Percentiles rank a stretch among this genome's conserved stretches.
Conservation (phyloP, 1,140 invertebrate genomes). For the Apis dorsata region DNA sequence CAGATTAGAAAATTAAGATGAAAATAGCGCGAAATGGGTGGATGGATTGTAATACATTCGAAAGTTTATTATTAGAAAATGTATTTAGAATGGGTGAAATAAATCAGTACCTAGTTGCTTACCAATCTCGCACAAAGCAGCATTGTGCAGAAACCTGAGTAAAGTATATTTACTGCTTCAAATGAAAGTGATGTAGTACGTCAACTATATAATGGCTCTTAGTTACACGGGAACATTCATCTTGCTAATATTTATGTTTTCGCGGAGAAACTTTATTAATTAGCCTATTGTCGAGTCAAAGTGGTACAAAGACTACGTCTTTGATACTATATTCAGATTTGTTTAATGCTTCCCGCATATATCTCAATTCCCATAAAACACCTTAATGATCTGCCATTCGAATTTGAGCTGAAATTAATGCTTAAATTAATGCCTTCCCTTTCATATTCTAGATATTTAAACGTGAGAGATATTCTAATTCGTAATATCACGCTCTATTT, state of each 20-base stretch:
- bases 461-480: too few species aligned
- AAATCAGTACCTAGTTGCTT: constrained; percentile 11
- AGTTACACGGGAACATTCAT: constrained; percentile 10
- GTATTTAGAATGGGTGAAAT: constrained; percentile 19
- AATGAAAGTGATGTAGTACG: constrained; percentile 26
- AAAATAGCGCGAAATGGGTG: too few species aligned
- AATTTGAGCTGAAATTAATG: not conserved
- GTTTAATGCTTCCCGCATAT: not conserved
- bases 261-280: constrained; percentile 26
- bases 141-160: not conserved
- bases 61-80: constrained; percentile 7
- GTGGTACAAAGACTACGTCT: not conserved
- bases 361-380: not conserved
- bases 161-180: constrained; percentile 16
- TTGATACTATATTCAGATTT: not conserved
- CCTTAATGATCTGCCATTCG: not conserved
- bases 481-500: too few species aligned
- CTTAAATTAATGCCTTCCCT: not conserved
- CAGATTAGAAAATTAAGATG: too few species aligned
- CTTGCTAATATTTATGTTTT: constrained; percentile 24
- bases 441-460: too few species aligned
- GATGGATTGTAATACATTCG: not conserved
- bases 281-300: constrained; percentile 13
- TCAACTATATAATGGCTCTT: constrained; percentile 24
- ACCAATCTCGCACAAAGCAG: constrained; percentile 11